Conservation (phyloP, 2,888 invertebrate species). For the Cremastobaeus sp. region DNA sequence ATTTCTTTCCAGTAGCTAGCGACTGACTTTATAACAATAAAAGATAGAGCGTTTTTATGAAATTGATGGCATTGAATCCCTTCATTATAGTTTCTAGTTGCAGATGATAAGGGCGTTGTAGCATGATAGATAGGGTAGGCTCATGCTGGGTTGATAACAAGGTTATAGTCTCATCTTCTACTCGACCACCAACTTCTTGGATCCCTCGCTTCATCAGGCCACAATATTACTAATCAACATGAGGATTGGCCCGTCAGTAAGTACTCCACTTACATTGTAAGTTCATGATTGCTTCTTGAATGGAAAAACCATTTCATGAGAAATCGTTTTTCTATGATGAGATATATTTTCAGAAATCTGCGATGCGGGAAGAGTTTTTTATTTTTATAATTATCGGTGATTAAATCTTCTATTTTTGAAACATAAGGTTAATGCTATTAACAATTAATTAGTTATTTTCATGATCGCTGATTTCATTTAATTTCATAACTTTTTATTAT, state of each 20-base stretch:
- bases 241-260: conserved; percentile 73
- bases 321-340: too few relatives aligned
- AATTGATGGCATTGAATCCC: conserved; percentile 71
- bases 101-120: conserved; percentile 52
- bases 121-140: conserved; percentile 69
- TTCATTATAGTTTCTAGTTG: conserved; percentile 55
- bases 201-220: conserved; percentile 76
- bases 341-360: too few relatives aligned
- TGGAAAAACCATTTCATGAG: too few relatives aligned
- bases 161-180: conserved; percentile 76
- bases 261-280: conserved; percentile 74
- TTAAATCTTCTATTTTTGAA: conserved; percentile 5
- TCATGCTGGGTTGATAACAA: conserved; percentile 75
- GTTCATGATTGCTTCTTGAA: conserved; percentile 69
- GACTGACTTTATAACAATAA: too few relatives aligned
- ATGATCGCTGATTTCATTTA: neutral
- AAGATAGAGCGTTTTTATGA: conserved; percentile 72
- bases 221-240: conserved; percentile 77
- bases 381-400: too few relatives aligned
- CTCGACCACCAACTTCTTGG: conserved; percentile 70
- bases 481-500: conserved; percentile 6
- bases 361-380: too few relatives aligned
- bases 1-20: too few relatives aligned
- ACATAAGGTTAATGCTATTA: conserved; percentile 14
- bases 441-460: conserved; percentile 8